Evolutionary conservation across 2,113 vertebrate genomes (phyloP).

Genomic region (Typhlomys cinereus): DNA sequence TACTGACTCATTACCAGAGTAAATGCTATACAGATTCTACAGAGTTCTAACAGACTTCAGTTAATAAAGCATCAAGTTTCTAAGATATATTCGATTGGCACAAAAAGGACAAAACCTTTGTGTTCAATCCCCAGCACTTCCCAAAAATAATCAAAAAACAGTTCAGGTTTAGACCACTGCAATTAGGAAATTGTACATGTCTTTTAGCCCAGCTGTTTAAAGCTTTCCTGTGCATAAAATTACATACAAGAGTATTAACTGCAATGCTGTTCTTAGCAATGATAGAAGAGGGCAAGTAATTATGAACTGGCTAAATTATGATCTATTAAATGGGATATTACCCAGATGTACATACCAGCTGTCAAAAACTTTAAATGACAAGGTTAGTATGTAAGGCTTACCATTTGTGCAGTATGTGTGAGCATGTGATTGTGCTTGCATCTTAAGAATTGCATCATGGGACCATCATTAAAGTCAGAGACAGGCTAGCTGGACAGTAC

Average conservation of each 20-base stretch:
- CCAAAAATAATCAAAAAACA: background rate
- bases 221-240: background rate
- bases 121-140: background rate
- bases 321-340: background rate
- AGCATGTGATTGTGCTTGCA: background rate
- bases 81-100: too few relatives aligned
- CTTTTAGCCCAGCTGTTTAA: background rate
- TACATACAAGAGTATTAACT: background rate
- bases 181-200: background rate
- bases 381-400: too few relatives aligned
- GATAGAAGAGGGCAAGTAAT: background rate
- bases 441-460: background rate
- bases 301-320: background rate
- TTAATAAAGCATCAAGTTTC: background rate
- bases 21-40: too few relatives aligned
- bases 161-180: background rate
- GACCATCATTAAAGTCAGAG: too few relatives aligned
- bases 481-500: too few relatives aligned
- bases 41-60: slow-evolving; percentile 17
- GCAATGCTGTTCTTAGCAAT: background rate
- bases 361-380: background rate
- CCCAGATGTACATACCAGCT: background rate
- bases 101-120: background rate
- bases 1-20: too few relatives aligned
- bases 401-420: background rate